Percentiles rank a stretch among this genome's conserved stretches.
phyloP scores from a whole-genome alignment of 2,888 invertebrate species.

The Automeris io region DNA sequence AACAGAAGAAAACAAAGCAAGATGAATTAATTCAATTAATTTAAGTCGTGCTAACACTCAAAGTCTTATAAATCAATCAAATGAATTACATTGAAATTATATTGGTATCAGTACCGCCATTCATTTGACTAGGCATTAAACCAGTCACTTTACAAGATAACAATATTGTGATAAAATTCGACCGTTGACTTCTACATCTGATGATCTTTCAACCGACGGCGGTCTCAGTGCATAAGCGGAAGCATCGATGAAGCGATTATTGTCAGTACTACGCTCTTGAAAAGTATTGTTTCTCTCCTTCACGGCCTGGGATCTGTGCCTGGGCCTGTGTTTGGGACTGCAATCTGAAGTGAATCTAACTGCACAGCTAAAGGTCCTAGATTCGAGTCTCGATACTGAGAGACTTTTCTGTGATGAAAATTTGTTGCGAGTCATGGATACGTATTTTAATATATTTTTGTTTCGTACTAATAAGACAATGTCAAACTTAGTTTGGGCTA shows the following conservation, averaged over 20 bases:
- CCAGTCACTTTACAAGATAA: conserved; percentile 21
- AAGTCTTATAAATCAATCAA: conserved; percentile 16
- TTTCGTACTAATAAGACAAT: too few relatives aligned
- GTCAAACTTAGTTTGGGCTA: too few relatives aligned
- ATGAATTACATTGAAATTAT: conserved; percentile 13
- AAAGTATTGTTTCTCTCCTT: too few relatives aligned
- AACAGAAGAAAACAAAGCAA: too few relatives aligned
- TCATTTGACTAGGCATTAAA: conserved; percentile 19
- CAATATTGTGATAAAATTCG: conserved; percentile 22
- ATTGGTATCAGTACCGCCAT: conserved; percentile 18
- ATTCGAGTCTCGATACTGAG: too few relatives aligned
- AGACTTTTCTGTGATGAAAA: too few relatives aligned
- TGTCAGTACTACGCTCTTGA: conserved; percentile 2
- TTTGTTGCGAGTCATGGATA: too few relatives aligned
- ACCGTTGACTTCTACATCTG: conserved; percentile 16
- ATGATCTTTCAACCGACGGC: conserved; percentile 19
- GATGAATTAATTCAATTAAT: conserved; percentile 8
- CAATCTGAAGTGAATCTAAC: too few relatives aligned
- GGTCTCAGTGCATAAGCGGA: not conserved
- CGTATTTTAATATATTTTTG: too few relatives aligned
- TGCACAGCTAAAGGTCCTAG: too few relatives aligned
- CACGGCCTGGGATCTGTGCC: too few relatives aligned
- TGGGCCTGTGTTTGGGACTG: too few relatives aligned
- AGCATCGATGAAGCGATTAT: conserved; percentile 7
- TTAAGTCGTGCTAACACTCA: conserved; percentile 10